Evolutionary conservation across 2,113 vertebrate genomes (phyloP).

Genomic region (Podocnemis expansa): DNA sequence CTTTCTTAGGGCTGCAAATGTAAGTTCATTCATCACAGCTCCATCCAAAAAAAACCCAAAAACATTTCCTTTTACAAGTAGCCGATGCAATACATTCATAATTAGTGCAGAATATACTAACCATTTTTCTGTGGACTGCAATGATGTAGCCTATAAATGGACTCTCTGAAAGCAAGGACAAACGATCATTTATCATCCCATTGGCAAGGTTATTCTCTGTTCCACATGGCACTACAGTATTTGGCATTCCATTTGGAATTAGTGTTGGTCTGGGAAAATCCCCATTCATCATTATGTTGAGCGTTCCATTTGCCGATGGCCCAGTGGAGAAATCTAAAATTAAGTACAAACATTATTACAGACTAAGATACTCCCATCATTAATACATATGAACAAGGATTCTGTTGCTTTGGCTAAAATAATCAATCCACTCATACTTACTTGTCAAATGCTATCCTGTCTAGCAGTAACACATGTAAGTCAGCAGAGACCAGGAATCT

Average conservation of each 20-base stretch:
- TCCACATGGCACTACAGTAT: conserved; percentile 83
- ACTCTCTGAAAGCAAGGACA: conserved; percentile 83
- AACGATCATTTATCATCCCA: conserved; percentile 87
- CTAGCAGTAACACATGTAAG: neutral
- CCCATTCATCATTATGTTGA: conserved; percentile 78
- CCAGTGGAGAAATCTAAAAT: conserved; percentile 73
- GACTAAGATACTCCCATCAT: neutral
- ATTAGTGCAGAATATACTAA: conserved; percentile 67
- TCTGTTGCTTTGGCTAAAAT: neutral
- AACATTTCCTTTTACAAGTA: fast-evolving
- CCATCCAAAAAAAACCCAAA: fast-evolving
- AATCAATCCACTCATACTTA: neutral
- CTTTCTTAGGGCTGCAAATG: neutral
- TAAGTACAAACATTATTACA: neutral
- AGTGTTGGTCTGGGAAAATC: conserved; percentile 78
- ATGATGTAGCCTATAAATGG: conserved; percentile 97
- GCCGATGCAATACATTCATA: fast-evolving
- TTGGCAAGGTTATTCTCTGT: conserved; percentile 82
- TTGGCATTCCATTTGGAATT: conserved; percentile 90
- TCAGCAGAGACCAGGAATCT: neutral
- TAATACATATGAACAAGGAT: neutral
- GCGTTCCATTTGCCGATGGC: conserved; percentile 80
- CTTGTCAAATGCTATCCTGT: neutral
- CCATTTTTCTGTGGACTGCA: conserved; percentile 98
- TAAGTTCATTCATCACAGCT: fast-evolving